Percentiles rank a stretch among this genome's conserved stretches.
phyloP scores from a whole-genome alignment of 2,113 vertebrate species.

The Megalops atlanticus region DNA sequence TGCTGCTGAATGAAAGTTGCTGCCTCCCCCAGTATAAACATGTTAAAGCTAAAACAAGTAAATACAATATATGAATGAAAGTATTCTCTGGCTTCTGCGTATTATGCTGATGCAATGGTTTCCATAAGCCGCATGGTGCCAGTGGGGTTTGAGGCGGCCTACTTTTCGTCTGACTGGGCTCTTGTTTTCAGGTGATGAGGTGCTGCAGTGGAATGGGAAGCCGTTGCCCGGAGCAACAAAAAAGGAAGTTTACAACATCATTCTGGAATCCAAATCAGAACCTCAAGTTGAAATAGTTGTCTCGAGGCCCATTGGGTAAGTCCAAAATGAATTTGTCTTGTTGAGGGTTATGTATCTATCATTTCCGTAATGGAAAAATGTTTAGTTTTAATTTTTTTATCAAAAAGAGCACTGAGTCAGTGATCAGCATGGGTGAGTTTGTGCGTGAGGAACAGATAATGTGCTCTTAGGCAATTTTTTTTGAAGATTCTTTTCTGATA shows the following conservation, averaged over 20 bases:
- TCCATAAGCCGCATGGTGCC: background rate
- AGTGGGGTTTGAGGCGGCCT: background rate
- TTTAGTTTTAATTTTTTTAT: background rate
- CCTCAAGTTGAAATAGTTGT: constrained; percentile 98
- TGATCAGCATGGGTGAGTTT: background rate
- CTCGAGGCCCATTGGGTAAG: constrained; percentile 98
- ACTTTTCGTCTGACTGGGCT: background rate
- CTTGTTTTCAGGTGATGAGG: constrained; percentile 87
- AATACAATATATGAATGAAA: background rate
- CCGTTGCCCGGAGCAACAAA: constrained; percentile 94
- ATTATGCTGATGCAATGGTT: background rate
- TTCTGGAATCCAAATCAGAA: constrained; percentile 97
- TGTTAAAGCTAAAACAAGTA: too few relatives aligned
- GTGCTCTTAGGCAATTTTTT: background rate
- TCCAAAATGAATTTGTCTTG: constrained; percentile 26
- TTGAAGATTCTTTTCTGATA: background rate
- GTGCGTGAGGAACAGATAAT: background rate
- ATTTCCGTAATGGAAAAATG: background rate
- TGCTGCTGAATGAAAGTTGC: too few relatives aligned
- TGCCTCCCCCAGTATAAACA: too few relatives aligned
- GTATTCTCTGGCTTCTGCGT: background rate
- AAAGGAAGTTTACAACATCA: constrained; percentile 99
- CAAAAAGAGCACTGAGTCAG: background rate
- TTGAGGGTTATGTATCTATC: background rate
- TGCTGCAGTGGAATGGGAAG: constrained; percentile 98